A percentile compares a stretch with the other conserved stretches of the same genome.
Conservation (phyloP, 2,888 invertebrate genomes). For the Tetranychus truncatus region DNA sequence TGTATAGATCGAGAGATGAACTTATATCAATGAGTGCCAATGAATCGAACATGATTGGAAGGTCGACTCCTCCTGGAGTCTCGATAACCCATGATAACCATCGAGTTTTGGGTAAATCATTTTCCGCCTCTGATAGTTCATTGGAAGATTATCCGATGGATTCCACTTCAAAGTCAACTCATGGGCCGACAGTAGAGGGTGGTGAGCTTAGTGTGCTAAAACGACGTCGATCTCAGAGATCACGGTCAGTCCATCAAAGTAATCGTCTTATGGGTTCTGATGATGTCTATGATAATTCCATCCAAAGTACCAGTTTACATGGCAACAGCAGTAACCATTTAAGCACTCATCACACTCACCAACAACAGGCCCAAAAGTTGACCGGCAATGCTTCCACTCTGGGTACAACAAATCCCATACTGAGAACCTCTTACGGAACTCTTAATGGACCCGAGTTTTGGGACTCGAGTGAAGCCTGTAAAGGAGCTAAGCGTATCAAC, state of each 20-base stretch:
- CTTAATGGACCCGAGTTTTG: background rate
- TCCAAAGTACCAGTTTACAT: background rate
- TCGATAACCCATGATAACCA: background rate
- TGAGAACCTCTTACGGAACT: no score
- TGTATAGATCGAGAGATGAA: background rate
- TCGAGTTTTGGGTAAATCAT: conserved; percentile 15
- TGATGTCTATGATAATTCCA: background rate
- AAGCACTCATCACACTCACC: background rate
- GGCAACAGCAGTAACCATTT: background rate
- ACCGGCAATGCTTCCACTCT: no score
- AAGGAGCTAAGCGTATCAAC: background rate
- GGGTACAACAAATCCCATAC: no score
- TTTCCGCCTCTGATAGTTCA: conserved; percentile 14
- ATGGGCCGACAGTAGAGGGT: background rate
- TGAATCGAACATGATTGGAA: background rate
- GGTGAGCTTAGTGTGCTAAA: background rate
- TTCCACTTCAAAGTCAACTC: background rate
- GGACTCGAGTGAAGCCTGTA: background rate
- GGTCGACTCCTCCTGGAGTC: no score
- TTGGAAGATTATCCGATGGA: conserved; percentile 6
- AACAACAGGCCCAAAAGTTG: background rate
- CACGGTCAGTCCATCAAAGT: background rate
- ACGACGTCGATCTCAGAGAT: background rate
- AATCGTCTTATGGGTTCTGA: background rate
- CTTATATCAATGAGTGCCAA: background rate